Conservation (phyloP, 2,113 vertebrate genomes). For the Condylura cristata region DNA sequence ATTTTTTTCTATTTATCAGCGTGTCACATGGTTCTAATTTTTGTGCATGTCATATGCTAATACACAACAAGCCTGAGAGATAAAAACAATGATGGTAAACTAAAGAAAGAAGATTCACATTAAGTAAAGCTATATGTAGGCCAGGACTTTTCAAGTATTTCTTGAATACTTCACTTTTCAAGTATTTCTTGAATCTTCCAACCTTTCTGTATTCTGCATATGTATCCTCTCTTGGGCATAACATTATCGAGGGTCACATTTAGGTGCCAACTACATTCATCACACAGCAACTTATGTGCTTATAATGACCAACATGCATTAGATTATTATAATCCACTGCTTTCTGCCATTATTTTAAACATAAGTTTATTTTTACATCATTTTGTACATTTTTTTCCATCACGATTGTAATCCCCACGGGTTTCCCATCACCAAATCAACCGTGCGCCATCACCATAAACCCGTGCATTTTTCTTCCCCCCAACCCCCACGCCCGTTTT, state of each 20-base stretch:
- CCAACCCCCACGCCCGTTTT: no score
- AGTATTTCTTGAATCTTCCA: background rate
- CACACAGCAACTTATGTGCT: no score
- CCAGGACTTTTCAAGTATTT: background rate
- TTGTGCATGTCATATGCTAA: background rate
- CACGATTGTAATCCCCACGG: no score
- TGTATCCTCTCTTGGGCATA: background rate
- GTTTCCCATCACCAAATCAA: no score
- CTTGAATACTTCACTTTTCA: no score
- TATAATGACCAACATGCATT: no score
- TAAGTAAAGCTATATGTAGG: background rate
- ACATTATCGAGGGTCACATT: background rate
- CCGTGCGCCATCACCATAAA: no score
- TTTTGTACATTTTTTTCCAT: no score
- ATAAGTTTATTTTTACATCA: no score
- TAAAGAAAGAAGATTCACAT: background rate
- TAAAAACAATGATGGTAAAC: background rate
- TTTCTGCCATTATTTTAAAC: no score
- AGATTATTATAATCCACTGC: no score
- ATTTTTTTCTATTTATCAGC: background rate
- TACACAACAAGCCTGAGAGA: background rate
- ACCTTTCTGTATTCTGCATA: background rate
- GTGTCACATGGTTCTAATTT: background rate
- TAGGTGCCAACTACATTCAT: background rate
- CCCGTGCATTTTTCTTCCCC: no score